phyloP scores from a whole-genome alignment of 2,113 vertebrate species.

The Mesoclemmys tuberculata region DNA sequence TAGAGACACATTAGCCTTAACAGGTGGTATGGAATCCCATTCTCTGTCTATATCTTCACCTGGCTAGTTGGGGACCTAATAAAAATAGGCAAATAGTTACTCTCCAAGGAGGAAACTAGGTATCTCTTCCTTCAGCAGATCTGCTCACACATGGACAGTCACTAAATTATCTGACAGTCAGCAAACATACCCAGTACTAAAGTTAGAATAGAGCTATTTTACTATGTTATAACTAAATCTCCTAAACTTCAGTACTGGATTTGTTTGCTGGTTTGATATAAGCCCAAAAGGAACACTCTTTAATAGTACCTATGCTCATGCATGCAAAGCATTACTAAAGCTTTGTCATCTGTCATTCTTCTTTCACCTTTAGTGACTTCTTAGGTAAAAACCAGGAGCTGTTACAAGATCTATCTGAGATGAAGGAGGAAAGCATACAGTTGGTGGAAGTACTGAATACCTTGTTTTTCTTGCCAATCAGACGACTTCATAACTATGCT shows the following conservation, averaged over 20 bases:
- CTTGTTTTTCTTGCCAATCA: conserved; percentile 90
- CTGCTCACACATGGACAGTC: background rate
- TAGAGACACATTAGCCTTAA: background rate
- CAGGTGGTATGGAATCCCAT: background rate
- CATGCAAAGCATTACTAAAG: background rate
- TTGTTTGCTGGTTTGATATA: background rate
- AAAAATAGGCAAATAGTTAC: background rate
- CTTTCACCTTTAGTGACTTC: conserved; percentile 83
- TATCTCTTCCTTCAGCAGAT: background rate
- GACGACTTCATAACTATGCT: conserved; percentile 89
- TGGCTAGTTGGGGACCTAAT: background rate
- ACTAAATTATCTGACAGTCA: background rate
- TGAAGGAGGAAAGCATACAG: conserved; percentile 83
- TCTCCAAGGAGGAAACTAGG: no score
- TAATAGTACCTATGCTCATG: background rate
- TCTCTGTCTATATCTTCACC: background rate
- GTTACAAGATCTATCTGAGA: conserved; percentile 87
- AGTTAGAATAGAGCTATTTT: background rate
- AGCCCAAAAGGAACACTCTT: background rate
- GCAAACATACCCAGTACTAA: background rate
- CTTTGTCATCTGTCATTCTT: background rate
- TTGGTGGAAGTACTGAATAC: conserved; percentile 85
- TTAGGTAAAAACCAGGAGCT: conserved; percentile 91
- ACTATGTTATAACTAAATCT: background rate
- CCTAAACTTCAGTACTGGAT: background rate